Percentiles rank a stretch among this genome's conserved stretches.
Conservation (phyloP, 2,113 vertebrate genomes). For the Psittacara wagleri region DNA sequence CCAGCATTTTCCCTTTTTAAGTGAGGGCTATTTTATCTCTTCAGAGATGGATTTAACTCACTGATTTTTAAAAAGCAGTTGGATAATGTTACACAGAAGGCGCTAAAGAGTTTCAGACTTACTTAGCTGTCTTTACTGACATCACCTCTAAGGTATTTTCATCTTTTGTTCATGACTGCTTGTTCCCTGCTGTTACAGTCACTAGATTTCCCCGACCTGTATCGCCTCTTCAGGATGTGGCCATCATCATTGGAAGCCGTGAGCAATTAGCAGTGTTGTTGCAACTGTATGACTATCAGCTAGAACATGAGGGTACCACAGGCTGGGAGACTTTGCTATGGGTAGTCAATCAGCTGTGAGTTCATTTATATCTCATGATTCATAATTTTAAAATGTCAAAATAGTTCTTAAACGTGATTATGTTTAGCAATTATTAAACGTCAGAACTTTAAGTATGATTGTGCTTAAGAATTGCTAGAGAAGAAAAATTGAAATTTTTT, state of each 20-base stretch:
- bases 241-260: constrained; percentile 91
- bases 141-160: not conserved
- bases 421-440: not conserved
- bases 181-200: constrained; percentile 74
- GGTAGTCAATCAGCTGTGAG: constrained; percentile 99
- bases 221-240: constrained; percentile 93
- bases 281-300: constrained; percentile 92
- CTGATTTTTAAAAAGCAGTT: not conserved
- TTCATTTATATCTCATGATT: not conserved
- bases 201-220: constrained; percentile 93
- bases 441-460: not conserved
- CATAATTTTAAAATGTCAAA: not conserved
- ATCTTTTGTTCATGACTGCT: not conserved
- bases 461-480: not conserved
- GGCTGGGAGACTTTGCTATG: constrained; percentile 96
- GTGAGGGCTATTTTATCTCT: not conserved
- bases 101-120: not conserved
- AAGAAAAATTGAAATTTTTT: not conserved
- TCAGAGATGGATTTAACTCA: not conserved
- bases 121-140: not conserved
- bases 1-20: fast-evolving
- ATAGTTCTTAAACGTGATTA: not conserved
- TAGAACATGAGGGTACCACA: constrained; percentile 94
- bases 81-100: not conserved
- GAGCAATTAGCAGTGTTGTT: constrained; percentile 88